Evolutionary conservation across 2,113 vertebrate species (phyloP), one percentile per base, ranked within the genome.

Genomic region (Fregetta grallaria): DNA sequence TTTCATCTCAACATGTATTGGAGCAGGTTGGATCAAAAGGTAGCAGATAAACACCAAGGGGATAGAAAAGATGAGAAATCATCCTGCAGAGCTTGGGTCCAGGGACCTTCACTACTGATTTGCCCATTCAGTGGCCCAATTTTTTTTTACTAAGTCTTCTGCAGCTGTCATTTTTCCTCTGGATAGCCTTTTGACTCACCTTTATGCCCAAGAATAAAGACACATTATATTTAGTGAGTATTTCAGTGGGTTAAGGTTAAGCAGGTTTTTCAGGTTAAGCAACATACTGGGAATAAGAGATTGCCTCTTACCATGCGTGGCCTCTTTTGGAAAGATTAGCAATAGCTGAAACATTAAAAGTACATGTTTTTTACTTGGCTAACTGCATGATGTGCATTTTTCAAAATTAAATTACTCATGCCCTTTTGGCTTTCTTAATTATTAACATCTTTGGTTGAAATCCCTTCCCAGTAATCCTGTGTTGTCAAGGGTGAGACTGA

Each of bases 391-490:
- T 77, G 47, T 94, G 96, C 95, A 92, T 91, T 95, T 92, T 97
- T 98, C 96, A 97, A 93, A 93, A 91, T 77, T 86, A 88, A 92
- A 96, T 96, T 95, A 81, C 96, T 96, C 90, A 71, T 93, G 95
- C 96, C 96, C 79, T 95, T 95, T 96, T 86, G 93, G 70, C 83
- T 93, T 95, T 96, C 97, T 97, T 97, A 98, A 97, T 97, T 98
- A 97, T 96, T 97, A 97, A 97, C 96, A 94, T 96, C 74, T 92
- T 97, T 78, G 87, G 73, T 96, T 93, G 76, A 96, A 94, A 92
- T 94, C 91, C 32, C 26, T 91, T 95, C 56, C 81, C 62, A 94
- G 81, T 90, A 81, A 79, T 90, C 86, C 81, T 52, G 38, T 70
- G 53, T 92, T 93, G 81, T 88, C 95, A 91, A 73, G 87, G 67